Evolutionary conservation across 2,888 invertebrate genomes (phyloP), one percentile per base, ranked within the genome.

Genomic region (Phaonia tiefii): DNA sequence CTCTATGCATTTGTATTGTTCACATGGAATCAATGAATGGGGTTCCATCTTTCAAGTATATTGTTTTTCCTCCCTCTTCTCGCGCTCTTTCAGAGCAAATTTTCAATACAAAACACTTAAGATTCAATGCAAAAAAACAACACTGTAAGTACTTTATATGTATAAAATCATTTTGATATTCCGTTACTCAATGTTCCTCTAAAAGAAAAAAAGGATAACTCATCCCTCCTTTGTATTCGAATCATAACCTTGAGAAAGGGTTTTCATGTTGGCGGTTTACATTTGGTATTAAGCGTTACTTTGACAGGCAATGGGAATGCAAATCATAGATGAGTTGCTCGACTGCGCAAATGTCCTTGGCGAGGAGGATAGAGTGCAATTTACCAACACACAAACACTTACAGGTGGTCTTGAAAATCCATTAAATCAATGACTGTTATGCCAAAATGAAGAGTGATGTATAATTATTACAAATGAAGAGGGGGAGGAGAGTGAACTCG

Each of bases 61-160:
- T 46, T 65, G 25, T 65, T 65, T 65, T 65, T 26, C n/a, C 31
- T 31, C 31, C 8, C 65, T 44, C 25, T 20, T 44, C n/a, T n/a
- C n/a, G n/a, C n/a, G n/a, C n/a, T n/a, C n/a, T n/a, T n/a, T n/a
- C n/a, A n/a, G n/a, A 11, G 0, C 11, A 46, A 26, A 25, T 44
- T 31, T 56, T 58, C 54, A 66, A 31, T 49, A 80, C 60, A 80
- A 72, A 44, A 13, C 22, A 75, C 75, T 72, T 73, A 72, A 81
- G 67, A 54, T 20, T 46, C 44, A 56, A 37, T 49, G 1, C 25
- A 26, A 26, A 46, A 25, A 65, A 65, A 42, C 10, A 65, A 44
- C 17, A 22, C 20, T 17, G 22, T n/a, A n/a, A 31, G 8, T 31
- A 31, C 31, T 31, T 31, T 3, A 31, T n/a, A 31, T 5, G 31